Evolutionary conservation across 2,888 invertebrate species (phyloP), one percentile per base, ranked within the genome.

Genomic region (Eubasilissa splendida): DNA sequence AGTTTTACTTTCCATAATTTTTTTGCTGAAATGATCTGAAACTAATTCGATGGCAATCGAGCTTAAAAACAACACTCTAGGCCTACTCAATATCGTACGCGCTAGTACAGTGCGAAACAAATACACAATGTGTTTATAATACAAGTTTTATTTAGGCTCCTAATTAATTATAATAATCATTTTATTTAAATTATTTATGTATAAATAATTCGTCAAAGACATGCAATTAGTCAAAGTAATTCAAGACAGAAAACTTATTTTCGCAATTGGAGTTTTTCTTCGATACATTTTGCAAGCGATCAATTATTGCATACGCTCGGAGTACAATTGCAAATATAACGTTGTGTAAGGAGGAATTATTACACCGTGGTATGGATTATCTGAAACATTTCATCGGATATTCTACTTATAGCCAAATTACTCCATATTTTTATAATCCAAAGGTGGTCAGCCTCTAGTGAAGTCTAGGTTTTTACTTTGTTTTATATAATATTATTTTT

Each of bases 251-350:
- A 22, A 75, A 12, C 60, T 68, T 75, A 77, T 71, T 79, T 42
- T 42, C 7, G 42, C 42, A 42, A 42, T 42, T 42, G 4, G 42
- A 81, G 63, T 82, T 79, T 79, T 76, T 73, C 76, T 60, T 66
- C 60, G 65, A 53, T 63, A 65, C 79, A 75, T 82, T 82, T 76
- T 73, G 80, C 82, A 80, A 82, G 52, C 59, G 52, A 10, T 33
- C 59, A 60, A 52, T 60, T 74, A 59, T 22, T 74, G 60, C 50
- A 52, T 52, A 60, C 75, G 60, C 53, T 75, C 42, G 42, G 50
- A 50, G 50, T 60, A 12, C 75, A 50, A 52, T 74, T 60, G 42
- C 60, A 52, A 59, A 60, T 42, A 2, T 59, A 33, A 42, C 33
- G 59, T 75, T 75, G 42, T 42, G 53, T 22, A 60, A 75, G 10